Conservation (phyloP, 2,113 vertebrate species). For the Chaenocephalus aceratus region DNA sequence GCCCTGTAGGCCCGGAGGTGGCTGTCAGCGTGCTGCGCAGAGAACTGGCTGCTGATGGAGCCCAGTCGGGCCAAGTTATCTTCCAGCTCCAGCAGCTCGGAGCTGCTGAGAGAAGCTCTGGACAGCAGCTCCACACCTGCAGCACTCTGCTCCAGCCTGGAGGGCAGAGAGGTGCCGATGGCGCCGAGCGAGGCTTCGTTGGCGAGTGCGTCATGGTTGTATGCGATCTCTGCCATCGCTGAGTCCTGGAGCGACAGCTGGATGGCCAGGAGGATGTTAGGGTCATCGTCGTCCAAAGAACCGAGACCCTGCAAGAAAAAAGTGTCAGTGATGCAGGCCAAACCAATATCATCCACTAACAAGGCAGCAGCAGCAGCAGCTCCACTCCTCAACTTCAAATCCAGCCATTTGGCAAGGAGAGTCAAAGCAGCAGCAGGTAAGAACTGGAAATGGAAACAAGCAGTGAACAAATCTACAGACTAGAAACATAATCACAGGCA, state of each 20-base stretch:
- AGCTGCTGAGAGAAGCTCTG: conserved; percentile 91
- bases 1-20: conserved; percentile 47
- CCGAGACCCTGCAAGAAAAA: conserved; percentile 86
- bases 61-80: conserved; percentile 91
- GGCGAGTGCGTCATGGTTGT: conserved; percentile 87
- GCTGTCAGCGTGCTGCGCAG: conserved; percentile 63
- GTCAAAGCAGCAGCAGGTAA: background rate
- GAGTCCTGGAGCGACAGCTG: conserved; percentile 98
- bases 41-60: conserved; percentile 85
- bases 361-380: background rate
- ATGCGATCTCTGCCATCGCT: conserved; percentile 84
- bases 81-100: conserved; percentile 93
- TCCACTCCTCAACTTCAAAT: no score
- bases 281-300: conserved; percentile 97
- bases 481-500: background rate
- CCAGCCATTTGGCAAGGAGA: no score
- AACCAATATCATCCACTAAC: background rate
- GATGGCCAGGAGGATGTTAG: conserved; percentile 97
- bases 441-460: background rate
- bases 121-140: conserved; percentile 86
- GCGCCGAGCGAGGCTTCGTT: conserved; percentile 92
- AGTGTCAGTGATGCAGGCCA: background rate
- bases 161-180: conserved; percentile 95
- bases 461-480: background rate
- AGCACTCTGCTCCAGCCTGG: conserved; percentile 89